phyloP scores from a whole-genome alignment of 2,797 vertebrate genomes.

The Scarus forsteni region DNA sequence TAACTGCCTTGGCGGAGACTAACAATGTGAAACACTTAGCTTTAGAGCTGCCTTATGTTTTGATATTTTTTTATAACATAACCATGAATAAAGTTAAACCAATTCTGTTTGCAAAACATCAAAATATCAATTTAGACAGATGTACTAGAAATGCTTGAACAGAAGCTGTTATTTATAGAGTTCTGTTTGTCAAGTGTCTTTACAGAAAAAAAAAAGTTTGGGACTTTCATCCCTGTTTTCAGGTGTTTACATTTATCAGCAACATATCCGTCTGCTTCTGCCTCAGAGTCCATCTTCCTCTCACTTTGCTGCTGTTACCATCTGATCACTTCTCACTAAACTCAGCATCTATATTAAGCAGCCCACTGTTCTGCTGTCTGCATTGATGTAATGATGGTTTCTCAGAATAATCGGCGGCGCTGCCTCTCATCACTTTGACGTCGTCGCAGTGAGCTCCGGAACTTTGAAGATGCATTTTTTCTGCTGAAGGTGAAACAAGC shows the following conservation, averaged over 20 bases:
- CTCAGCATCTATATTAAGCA: slow-evolving; percentile 32
- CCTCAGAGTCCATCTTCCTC: slow-evolving; percentile 4
- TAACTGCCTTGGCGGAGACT: too few species aligned
- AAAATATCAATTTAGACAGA: too few species aligned
- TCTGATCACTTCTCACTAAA: slow-evolving; percentile 7
- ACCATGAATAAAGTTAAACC: too few species aligned
- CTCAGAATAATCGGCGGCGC: slow-evolving; percentile 17
- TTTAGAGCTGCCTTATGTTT: too few species aligned
- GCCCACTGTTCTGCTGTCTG: slow-evolving; percentile 6
- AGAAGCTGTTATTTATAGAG: too few species aligned
- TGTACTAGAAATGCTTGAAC: too few species aligned
- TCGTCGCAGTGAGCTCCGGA: neutral
- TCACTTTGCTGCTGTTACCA: slow-evolving; percentile 2
- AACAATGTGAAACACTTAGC: too few species aligned
- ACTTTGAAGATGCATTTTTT: slow-evolving; percentile 21
- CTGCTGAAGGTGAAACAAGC: slow-evolving; percentile 10
- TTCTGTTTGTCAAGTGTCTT: too few species aligned
- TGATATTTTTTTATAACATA: too few species aligned
- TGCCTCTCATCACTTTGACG: slow-evolving; percentile 16
- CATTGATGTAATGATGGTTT: slow-evolving; percentile 11
- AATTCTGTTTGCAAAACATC: too few species aligned
- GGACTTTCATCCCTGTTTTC: neutral
- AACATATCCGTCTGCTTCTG: neutral
- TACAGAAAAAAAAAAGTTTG: neutral
- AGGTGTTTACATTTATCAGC: neutral